Percentiles rank a stretch among this genome's conserved stretches.
These are phyloP conservation scores for Paralichthys olivaceus DNA, from an alignment of 2,113 vertebrate genomes.

Conservation along the genomic window DNA sequence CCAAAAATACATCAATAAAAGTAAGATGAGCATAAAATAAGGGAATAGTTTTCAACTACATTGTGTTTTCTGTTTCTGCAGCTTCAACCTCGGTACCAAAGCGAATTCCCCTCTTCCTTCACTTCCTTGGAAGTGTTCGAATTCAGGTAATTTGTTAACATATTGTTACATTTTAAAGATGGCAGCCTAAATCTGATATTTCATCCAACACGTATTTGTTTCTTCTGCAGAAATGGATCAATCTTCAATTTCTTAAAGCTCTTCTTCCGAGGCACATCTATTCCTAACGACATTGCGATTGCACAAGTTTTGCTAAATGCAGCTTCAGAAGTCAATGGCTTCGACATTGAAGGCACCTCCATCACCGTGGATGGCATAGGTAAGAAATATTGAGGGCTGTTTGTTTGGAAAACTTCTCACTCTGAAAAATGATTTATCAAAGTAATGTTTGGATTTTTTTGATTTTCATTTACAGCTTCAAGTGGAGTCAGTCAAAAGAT, in stretches of 20 bases:
- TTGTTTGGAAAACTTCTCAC: background rate
- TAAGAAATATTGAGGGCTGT: background rate
- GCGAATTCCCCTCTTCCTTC: conserved; percentile 16
- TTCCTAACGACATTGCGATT: conserved; percentile 33
- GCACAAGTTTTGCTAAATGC: conserved; percentile 29
- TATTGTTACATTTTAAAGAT: background rate
- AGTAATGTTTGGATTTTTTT: background rate
- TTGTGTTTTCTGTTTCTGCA: conserved; percentile 12
- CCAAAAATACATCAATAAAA: background rate
- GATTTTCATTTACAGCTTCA: background rate
- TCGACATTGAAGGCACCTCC: conserved; percentile 42
- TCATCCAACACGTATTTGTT: background rate
- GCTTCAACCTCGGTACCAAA: conserved; percentile 19
- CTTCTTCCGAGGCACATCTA: background rate
- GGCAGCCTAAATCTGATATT: background rate
- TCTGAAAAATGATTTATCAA: background rate
- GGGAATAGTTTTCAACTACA: background rate
- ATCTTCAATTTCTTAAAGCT: conserved; percentile 19
- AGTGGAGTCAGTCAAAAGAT: conserved; percentile 1
- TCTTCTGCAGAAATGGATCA: conserved; percentile 55
- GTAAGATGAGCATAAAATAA: background rate
- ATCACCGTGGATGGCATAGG: conserved; percentile 33
- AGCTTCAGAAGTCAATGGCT: conserved; percentile 16
- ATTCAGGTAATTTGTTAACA: conserved; percentile 37
- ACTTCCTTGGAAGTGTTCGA: background rate